Conservation (phyloP, 2,113 vertebrate genomes). For the Illadopsis cleaveri region DNA sequence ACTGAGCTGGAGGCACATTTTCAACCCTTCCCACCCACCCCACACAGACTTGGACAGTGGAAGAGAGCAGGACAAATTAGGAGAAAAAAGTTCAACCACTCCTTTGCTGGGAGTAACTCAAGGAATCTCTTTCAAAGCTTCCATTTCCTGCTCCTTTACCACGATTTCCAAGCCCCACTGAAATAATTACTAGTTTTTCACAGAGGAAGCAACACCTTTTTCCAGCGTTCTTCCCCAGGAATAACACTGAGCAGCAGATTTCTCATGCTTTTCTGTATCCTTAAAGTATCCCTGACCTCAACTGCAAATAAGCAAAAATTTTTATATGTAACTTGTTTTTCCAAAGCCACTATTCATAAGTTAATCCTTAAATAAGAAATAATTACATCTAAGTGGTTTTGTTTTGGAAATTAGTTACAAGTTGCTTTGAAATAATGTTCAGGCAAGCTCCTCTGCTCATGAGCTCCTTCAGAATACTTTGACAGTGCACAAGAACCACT, state of each 20-base stretch:
- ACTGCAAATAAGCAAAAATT: background rate
- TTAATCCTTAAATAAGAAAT: background rate
- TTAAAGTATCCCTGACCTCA: background rate
- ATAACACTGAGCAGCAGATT: background rate
- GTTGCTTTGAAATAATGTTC: background rate
- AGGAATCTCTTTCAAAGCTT: background rate
- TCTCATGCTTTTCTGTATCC: background rate
- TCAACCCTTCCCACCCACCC: background rate
- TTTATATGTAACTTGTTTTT: background rate
- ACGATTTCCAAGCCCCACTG: background rate
- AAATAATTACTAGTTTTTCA: background rate
- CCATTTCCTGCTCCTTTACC: background rate
- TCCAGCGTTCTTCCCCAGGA: background rate
- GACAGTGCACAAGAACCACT: background rate
- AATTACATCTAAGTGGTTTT: background rate
- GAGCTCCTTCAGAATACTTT: background rate
- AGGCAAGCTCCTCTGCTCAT: background rate
- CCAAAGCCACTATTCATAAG: background rate
- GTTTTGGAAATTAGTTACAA: background rate
- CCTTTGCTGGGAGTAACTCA: background rate
- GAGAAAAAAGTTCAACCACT: background rate
- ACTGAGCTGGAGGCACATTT: background rate
- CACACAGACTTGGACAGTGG: fast-evolving
- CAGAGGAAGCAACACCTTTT: background rate
- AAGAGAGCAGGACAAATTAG: background rate